Evolutionary conservation across 2,888 invertebrate species (phyloP), one percentile per base, ranked within the genome.

Genomic region (Apamea epomidion): DNA sequence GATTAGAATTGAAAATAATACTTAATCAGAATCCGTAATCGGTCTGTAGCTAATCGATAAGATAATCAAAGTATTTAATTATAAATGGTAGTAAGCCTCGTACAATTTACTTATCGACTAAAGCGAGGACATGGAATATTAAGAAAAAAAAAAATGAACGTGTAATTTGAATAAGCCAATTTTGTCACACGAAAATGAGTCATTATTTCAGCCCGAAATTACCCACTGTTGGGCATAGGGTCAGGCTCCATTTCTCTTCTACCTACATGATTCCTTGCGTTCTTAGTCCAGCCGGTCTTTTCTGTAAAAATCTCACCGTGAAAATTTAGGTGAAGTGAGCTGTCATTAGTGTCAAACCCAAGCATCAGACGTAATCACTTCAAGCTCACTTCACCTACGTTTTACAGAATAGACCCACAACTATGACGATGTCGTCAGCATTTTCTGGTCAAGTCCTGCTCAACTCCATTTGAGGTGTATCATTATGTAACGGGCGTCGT

Each of bases 1-100:
- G 12, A 32, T 62, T 45, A 32, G 25, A 37, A 74, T 65, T 74
- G 81, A 65, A 69, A 78, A 69, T 73, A 69, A 32, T 77, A 69
- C 12, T 21, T 71, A n/a, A 76, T 75, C 73, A 71, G 42, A 76
- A 64, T 73, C 25, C 21, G 29, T 29, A 60, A 75, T 75, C 29
- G 48, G n/a, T 73, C 48, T 62, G 1, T 25, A 58, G 54, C 25
- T 69, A 80, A 77, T 84, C 62, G 72, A 76, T 82, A 82, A 70
- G 74, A 83, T 78, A 73, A 74, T 64, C 14, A 71, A 68, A 54
- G 60, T 74, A 58, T 72, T 70, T 70, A 51, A 75, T 74, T 65
- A 45, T 37, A 62, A 58, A 58, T 58, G 21, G n/a, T 60, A 60
- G 58, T n/a, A 60, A 60, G 14, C n/a, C n/a, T 67, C 16, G 42